Percentiles rank a stretch among this genome's conserved stretches.
Conservation (phyloP, 2,113 vertebrate species). For the Antechinus stuartii region DNA sequence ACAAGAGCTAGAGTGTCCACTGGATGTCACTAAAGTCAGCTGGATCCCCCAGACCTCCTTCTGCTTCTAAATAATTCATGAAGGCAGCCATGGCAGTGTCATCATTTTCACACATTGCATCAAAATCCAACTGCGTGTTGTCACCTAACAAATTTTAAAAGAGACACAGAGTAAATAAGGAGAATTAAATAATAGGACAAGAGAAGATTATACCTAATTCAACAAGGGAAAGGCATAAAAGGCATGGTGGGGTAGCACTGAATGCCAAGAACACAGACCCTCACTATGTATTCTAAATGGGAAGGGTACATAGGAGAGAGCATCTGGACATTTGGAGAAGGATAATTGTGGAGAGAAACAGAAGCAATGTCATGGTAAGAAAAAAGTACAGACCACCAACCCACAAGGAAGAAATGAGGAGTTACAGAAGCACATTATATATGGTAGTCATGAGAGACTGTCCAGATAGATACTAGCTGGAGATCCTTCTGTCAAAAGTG, state of each 20-base stretch:
- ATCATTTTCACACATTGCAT: slow-evolving; percentile 89
- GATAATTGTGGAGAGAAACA: not conserved
- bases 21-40: slow-evolving; percentile 91
- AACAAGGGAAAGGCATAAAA: not conserved
- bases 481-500: not conserved
- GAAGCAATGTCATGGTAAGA: not conserved
- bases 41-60: slow-evolving; percentile 89
- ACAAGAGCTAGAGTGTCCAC: slow-evolving; percentile 90
- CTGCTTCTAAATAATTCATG: slow-evolving; percentile 95
- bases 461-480: not conserved
- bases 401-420: not conserved
- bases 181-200: not conserved
- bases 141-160: slow-evolving; percentile 83
- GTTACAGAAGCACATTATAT: not conserved
- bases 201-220: not conserved
- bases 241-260: not conserved
- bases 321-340: not conserved
- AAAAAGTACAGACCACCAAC: not conserved
- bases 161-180: not conserved
- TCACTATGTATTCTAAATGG: not conserved
- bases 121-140: slow-evolving; percentile 90
- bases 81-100: slow-evolving; percentile 93
- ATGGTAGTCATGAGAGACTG: not conserved
- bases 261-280: not conserved
- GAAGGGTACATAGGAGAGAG: not conserved